Evolutionary conservation across 1,140 invertebrate genomes (phyloP), one percentile per base, ranked within the genome.

Genomic region (Hirudo medicinalis): DNA sequence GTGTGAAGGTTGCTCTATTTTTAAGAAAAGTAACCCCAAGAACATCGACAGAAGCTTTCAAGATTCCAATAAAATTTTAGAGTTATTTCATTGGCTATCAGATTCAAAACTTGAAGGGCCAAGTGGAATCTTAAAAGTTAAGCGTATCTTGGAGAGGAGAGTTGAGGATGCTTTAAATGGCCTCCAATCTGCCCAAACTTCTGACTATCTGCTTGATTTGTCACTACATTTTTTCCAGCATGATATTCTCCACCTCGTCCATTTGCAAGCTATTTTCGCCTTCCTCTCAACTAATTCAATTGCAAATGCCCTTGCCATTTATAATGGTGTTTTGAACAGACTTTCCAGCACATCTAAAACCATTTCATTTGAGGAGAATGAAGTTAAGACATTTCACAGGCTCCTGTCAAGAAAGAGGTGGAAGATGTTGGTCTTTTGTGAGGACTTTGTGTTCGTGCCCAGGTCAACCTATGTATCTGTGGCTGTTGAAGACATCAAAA

Each of bases 131-230:
- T 25, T 22, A 13, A 63, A 32, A 63, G 29, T 32, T n/a, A 25
- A 22, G 29, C 9, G 22, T 3, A 63, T 32, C 22, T 63, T 63
- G 57, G 22, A 25, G 20, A 63, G 15, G 22, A 63, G 22, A 13
- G 57, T 63, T 63, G 57, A 63, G 15, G 57, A 63, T 63, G 57
- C 57, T 32, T 25, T 63, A 63, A 22, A 63, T 63, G 57, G 17
- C 8, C 17, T 22, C 19, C 4, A 63, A 22, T 63, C 22, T 20
- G 11, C 4, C 11, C 29, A 13, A 20, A 63, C 22, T 13, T 63
- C 22, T 13, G 22, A 63, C 17, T 1, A 2, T 11, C 57, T 63
- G 57, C 29, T 32, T n/a, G 8, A 22, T 22, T 63, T 25, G 11
- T 63, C 22, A 13, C 20, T 63, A 22, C 57, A 63, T 32, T 32